A percentile compares a stretch with the other conserved stretches of the same genome.
These are phyloP conservation scores for Mionectes olivaceus DNA, from an alignment of 2,797 vertebrate species.

Conservation along the genomic window DNA sequence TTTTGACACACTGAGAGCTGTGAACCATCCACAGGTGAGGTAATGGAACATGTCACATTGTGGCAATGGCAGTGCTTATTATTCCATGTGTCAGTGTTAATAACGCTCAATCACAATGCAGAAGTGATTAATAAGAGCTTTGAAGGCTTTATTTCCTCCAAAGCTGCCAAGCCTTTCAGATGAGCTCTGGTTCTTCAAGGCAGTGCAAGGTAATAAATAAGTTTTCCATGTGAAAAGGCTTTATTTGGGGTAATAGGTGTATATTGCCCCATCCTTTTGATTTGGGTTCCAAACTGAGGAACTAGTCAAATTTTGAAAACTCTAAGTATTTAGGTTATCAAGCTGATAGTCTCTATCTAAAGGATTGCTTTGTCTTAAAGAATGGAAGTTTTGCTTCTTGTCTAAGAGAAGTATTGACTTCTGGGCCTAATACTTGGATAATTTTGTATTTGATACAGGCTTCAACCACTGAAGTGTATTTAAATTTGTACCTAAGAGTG, in stretches of 20 bases:
- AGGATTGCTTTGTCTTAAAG: not conserved
- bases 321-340: not conserved
- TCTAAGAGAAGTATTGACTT: not conserved
- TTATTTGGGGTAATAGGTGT: not conserved
- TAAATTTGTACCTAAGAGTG: not conserved
- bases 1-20: accelerated
- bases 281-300: not conserved
- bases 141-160: not conserved
- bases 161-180: not conserved
- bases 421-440: not conserved
- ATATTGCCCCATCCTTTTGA: not conserved
- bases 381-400: not conserved
- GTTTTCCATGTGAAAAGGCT: not conserved
- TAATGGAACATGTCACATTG: not conserved
- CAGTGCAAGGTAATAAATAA: not conserved
- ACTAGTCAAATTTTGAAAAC: not conserved
- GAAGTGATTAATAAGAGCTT: not conserved
- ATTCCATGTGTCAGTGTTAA: not conserved
- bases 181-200: not conserved
- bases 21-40: not conserved
- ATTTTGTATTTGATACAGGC: not conserved
- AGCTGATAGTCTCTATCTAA: not conserved
- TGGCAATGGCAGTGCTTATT: not conserved
- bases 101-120: not conserved
- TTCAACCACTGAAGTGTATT: not conserved